Evolutionary conservation across 2,797 vertebrate species (phyloP), one percentile per base, ranked within the genome.

Genomic region (Lutjanus campechanus): DNA sequence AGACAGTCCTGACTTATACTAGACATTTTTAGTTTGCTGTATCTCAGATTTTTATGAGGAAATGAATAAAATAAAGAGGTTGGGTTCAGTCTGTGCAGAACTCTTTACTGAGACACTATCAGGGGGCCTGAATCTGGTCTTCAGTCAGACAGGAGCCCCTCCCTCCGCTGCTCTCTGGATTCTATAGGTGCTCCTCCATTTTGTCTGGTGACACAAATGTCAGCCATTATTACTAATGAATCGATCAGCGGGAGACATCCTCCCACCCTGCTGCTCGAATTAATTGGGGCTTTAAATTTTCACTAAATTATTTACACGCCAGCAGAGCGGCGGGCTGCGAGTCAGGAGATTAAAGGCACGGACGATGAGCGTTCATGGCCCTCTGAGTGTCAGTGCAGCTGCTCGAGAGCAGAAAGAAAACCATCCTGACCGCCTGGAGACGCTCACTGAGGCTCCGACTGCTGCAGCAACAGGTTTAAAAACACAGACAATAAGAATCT

Each of bases 231-330:
- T 90, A 92, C 90, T 95, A 94, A 95, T 95, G 91, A 94, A 91
- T 87, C 44, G 75, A 87, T 90, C 94, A 88, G 90, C 86, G 20
- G 89, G 91, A 83, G 89, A 83, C 83, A 86, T 94, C 94, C 92
- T 92, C 82, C 88, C 80, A 77, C 85, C 95, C 95, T 63, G 89
- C 93, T 92, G 94, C 70, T 92, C 11, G 1, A 85, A 85, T 94
- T 96, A 96, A 96, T 95, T 95, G 90, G 87, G 64, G 85, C 85
- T 91, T 94, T 93, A 90, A 95, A 93, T 90, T 88, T 76, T 79
- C 85, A 87, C 91, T 95, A 86, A 95, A 96, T 95, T 95, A 96
- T 96, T 96, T 92, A 96, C 88, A 90, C 81, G 63, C 49, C 89
- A 85, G 88, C 83, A 79, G 89, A 84, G 89, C 43, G 50, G 29